Evolutionary conservation across 2,797 vertebrate genomes (phyloP), one percentile per base, ranked within the genome.

Genomic region (Serranus cabrilla): DNA sequence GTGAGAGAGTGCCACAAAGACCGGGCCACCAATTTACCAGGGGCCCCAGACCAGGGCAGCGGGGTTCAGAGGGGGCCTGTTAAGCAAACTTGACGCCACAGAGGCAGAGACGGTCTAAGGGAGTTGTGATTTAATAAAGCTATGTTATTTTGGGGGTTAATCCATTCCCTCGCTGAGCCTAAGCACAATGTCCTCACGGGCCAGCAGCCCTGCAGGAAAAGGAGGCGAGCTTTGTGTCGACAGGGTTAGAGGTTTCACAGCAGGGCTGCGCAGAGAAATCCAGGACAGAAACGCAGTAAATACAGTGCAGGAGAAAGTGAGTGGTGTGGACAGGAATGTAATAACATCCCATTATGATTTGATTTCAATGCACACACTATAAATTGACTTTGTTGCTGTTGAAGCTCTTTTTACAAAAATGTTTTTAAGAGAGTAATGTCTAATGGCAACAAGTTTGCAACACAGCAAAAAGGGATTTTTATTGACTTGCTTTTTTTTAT

Each of bases 91-190:
- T 67, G 55, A 85, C 60, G 49, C 73, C 73, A 60, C 60, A n/a
- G 66, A 67, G 63, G 58, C 31, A 69, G 54, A 85, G 71, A 60
- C 45, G 70, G 43, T 54, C 76, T 40, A 50, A 72, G 58, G 71
- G 63, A 80, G 67, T 63, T 84, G 76, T 82, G 74, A 86, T 89
- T 88, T 89, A 81, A 88, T 92, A 89, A 84, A 86, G 86, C 88
- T 62, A 11, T 85, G 85, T 86, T 93, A 80, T 92, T 90, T 91
- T 84, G 47, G 1, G 37, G 71, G 66, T 79, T 91, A 92, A 94
- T 93, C 86, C 83, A 69, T 69, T 58, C 63, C 13, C 60, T 74
- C 17, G 31, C 80, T 62, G 74, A 83, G 72, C 65, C 75, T 37
- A 60, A 80, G 76, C 79, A 71, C 57, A 80, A 87, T 83, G 76